Evolutionary conservation across 2,113 vertebrate species (phyloP).

Genomic region (Cinclus mexicanus): DNA sequence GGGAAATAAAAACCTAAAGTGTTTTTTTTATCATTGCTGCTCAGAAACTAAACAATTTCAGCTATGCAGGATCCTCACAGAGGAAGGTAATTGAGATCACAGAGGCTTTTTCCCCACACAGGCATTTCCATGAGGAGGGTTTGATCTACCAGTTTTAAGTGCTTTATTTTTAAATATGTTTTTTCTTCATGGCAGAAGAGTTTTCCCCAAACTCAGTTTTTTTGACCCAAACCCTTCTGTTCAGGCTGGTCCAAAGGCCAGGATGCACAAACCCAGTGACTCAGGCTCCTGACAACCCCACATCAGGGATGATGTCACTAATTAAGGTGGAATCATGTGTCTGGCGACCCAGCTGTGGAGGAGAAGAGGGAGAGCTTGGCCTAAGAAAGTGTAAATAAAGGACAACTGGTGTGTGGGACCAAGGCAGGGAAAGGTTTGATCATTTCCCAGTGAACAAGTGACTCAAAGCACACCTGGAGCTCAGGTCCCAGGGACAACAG

Average conservation of each 20-base stretch:
- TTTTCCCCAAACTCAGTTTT: background rate
- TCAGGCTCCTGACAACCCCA: background rate
- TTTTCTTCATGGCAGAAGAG: background rate
- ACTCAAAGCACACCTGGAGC: background rate
- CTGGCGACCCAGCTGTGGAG: rapidly evolving
- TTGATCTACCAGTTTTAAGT: background rate
- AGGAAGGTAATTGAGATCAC: constrained; percentile 46
- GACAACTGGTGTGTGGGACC: background rate
- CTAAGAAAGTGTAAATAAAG: background rate
- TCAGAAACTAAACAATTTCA: constrained; percentile 52
- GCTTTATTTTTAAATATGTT: background rate
- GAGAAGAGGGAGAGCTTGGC: background rate
- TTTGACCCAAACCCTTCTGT: background rate
- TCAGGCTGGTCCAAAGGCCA: background rate
- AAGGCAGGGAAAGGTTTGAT: background rate
- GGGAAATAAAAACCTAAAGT: constrained; percentile 44
- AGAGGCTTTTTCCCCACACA: background rate
- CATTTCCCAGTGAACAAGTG: background rate
- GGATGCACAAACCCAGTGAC: background rate
- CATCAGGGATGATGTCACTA: rapidly evolving
- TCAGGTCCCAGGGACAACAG: background rate
- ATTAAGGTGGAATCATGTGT: background rate
- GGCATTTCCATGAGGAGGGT: background rate
- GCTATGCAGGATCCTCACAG: constrained; percentile 25
- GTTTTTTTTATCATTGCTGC: constrained; percentile 1